Base-by-base conservation (phyloP, 2,888 invertebrate genomes). In the Pandemis heparana region DNA sequence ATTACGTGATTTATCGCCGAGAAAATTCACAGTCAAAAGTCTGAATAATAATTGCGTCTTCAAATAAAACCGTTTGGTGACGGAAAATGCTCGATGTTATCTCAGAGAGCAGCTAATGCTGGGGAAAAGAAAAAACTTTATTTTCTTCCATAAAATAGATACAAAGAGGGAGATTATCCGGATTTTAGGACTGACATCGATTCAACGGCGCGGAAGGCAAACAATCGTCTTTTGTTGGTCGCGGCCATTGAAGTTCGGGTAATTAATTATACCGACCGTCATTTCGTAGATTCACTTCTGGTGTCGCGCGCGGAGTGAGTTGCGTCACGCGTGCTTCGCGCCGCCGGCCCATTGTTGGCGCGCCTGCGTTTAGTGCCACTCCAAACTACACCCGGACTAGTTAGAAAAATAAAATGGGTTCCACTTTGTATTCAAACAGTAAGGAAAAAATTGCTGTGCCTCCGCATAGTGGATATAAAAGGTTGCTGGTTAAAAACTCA, bases 211-310 rank as follows among this genome's bases (percentile, higher is more conserved):
- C 81, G 88, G 88, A 89, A 88, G 86, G 90, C 89, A 91, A 92
- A 92, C 92, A 92, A 92, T 92, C 87, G 89, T 85, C 92, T 91
- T 90, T 92, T 92, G 92, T 92, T 87, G 86, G 83, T 86, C 82
- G 82, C 82, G 83, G 84, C 92, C 85, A 91, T 92, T 92, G 89
- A 92, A 91, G 88, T 87, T 88, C 79, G 81, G 88, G 88, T 90
- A 91, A 93, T 92, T 93, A 92, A 92, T 92, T 92, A 92, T 85
- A 85, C 83, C 79, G 85, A 85, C 85, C 88, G 89, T 87, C 88
- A 88, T 89, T 90, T 89, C 86, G 88, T 88, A 88, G 90, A 89
- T 90, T 91, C 88, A 90, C 89, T 88, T 86, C 87, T 83, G 81
- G 83, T 81, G 81, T 85, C 84, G 83, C 80, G 81, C 76, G 72